A percentile compares a stretch with the other conserved stretches of the same genome.
Conservation (phyloP, 2,797 vertebrate species). For the Fratercula arctica region DNA sequence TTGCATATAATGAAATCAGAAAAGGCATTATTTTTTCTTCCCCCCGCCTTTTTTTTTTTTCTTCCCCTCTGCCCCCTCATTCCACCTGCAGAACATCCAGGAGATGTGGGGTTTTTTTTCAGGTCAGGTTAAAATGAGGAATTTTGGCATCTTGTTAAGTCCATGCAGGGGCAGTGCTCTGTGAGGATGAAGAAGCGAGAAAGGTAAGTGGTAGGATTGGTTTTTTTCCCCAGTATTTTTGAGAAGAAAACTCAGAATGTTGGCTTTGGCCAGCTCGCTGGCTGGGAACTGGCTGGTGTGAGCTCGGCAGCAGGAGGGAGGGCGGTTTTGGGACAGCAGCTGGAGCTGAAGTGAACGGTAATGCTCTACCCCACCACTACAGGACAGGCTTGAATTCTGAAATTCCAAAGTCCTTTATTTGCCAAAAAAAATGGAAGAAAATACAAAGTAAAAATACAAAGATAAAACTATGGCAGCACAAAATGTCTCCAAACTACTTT, state of each 20-base stretch:
- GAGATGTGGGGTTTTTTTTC: background rate
- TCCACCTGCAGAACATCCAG: background rate
- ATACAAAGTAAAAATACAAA: constrained; percentile 61
- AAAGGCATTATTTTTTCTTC: background rate
- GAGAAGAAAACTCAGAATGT: background rate
- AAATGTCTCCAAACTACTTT: constrained; percentile 42
- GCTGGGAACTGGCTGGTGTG: background rate
- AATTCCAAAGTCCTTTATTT: constrained; percentile 74
- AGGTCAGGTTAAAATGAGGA: background rate
- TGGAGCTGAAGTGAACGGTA: background rate
- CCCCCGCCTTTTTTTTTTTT: fast-evolving
- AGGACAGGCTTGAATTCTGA: background rate
- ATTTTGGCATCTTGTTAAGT: background rate
- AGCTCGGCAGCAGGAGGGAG: background rate
- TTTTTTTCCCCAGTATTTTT: background rate
- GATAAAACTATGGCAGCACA: constrained; percentile 71
- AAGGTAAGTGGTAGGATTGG: background rate
- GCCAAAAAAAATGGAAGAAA: constrained; percentile 55
- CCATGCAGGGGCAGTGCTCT: background rate
- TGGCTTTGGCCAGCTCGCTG: background rate
- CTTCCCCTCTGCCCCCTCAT: background rate
- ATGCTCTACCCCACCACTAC: background rate
- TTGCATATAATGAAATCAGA: background rate
- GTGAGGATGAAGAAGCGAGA: background rate
- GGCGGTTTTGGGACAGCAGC: background rate